These are phyloP conservation scores for Paragorgia papillata DNA, from an alignment of 92 coral and sea anemone species.

Conservation along the genomic window DNA sequence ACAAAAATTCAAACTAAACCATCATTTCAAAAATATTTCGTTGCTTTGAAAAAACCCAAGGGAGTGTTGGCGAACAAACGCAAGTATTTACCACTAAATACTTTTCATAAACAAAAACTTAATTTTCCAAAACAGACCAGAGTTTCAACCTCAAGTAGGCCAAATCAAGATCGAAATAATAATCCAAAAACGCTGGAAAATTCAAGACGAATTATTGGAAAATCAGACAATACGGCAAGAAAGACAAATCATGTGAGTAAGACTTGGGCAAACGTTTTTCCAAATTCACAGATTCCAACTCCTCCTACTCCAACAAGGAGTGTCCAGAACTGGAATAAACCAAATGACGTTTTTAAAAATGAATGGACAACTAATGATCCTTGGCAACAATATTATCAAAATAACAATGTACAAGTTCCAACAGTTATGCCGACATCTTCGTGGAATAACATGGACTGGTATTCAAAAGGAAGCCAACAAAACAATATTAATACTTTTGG, in stretches of 20 bases:
- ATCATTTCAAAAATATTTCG: background rate
- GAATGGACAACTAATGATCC: constrained; percentile 11
- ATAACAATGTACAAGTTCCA: constrained; percentile 15
- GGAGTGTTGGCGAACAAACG: background rate
- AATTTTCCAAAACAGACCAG: constrained; percentile 1
- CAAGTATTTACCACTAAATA: background rate
- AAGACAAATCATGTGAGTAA: background rate
- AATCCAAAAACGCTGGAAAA: background rate
- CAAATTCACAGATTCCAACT: background rate
- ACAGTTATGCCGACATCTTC: background rate
- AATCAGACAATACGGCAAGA: background rate
- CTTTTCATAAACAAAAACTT: constrained; percentile 1
- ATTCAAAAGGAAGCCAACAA: constrained; percentile 2
- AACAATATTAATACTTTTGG: background rate
- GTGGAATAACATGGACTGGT: constrained; percentile 31
- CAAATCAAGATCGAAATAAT: background rate
- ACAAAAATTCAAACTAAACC: background rate
- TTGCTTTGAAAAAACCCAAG: background rate
- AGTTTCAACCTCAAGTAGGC: background rate
- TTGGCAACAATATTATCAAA: constrained; percentile 6
- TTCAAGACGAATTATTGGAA: background rate
- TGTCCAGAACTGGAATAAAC: constrained; percentile 26
- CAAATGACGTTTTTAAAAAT: constrained; percentile 8
- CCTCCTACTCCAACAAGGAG: background rate
- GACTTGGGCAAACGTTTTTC: background rate